Evolutionary conservation across 2,797 vertebrate genomes (phyloP).

Genomic region (Peromyscus aztecus): DNA sequence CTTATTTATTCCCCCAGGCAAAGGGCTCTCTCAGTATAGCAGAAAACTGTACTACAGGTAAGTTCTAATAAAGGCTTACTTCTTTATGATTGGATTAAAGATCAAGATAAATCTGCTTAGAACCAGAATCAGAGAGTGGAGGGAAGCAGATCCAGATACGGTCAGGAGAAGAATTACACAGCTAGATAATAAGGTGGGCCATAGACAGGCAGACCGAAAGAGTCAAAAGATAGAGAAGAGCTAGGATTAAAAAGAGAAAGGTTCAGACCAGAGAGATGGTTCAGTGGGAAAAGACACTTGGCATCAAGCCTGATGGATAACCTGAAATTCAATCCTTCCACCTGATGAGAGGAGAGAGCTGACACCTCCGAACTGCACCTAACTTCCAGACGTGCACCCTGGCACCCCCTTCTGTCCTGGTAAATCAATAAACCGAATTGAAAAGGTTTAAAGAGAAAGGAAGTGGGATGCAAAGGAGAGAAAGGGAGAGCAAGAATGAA

Average conservation of each 20-base stretch:
- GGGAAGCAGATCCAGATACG: conserved; percentile 54
- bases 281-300: background rate
- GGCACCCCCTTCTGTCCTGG: background rate
- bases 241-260: conserved; percentile 23
- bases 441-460: background rate
- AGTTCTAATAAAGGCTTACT: conserved; percentile 85
- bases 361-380: background rate
- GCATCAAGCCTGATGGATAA: too few species aligned
- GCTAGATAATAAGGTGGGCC: background rate
- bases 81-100: conserved; percentile 86
- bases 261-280: background rate
- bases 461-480: background rate
- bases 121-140: conserved; percentile 76
- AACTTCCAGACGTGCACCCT: too few species aligned
- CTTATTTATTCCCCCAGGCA: conserved; percentile 79
- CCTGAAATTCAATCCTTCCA: background rate
- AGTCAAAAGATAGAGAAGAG: background rate
- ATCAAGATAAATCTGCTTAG: conserved; percentile 84
- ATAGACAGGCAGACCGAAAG: background rate
- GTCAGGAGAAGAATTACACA: background rate
- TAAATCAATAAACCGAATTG: background rate
- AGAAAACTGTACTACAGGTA: conserved; percentile 71
- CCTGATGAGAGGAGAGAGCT: background rate
- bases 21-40: conserved; percentile 73
- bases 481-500: background rate